Conservation (phyloP, 2,113 vertebrate genomes). For the Natator depressus region DNA sequence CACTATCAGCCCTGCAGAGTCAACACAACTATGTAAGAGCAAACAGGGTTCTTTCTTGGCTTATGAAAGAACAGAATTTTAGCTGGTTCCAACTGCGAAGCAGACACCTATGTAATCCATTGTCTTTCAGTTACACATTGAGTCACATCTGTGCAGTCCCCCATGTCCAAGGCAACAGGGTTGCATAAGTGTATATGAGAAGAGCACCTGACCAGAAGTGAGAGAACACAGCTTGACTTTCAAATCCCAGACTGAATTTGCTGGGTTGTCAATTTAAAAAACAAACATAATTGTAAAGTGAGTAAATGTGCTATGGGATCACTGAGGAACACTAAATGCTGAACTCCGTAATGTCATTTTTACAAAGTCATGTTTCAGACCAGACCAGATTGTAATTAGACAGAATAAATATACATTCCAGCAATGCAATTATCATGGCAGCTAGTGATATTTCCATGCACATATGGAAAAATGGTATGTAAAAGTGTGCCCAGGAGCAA, state of each 20-base stretch:
- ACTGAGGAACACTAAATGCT: background rate
- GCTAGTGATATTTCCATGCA: background rate
- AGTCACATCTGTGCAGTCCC: background rate
- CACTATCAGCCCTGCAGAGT: background rate
- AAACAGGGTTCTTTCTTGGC: background rate
- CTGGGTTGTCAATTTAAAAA: background rate
- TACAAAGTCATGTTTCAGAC: background rate
- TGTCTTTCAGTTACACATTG: background rate
- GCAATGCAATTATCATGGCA: background rate
- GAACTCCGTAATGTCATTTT: background rate
- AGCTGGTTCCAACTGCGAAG: background rate
- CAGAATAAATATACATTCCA: background rate
- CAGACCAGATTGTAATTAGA: background rate
- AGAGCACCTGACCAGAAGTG: background rate
- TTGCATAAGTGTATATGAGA: background rate
- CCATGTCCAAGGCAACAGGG: background rate
- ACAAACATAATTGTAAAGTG: background rate
- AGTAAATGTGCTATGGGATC: background rate
- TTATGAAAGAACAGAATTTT: background rate
- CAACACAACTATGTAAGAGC: background rate
- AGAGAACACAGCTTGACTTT: background rate
- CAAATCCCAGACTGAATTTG: background rate
- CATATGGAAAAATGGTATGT: background rate
- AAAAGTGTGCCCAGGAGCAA: background rate
- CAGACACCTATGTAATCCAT: background rate